Base-by-base conservation (phyloP, 2,113 vertebrate genomes). In the Alosa alosa region DNA sequence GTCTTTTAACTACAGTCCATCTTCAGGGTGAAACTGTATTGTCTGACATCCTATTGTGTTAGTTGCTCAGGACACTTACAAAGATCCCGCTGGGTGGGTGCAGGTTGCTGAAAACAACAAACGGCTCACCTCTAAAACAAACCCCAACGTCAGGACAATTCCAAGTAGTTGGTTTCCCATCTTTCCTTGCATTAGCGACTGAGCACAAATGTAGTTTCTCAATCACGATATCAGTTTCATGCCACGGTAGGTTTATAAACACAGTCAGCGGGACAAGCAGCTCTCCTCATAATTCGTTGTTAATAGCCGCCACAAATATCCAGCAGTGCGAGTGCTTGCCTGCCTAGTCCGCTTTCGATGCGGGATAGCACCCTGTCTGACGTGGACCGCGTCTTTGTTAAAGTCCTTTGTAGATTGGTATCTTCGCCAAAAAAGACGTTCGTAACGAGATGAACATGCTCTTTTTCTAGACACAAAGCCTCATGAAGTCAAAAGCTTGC, bases 101-200 rank as follows among this genome's bases (percentile, higher is more conserved):
- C 46, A 75, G 18, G 25, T 57, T 47, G 15, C 57, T 20, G 18
- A 47, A 72, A 39, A 25, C 75, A 31, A 44, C 22, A 41, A 60
- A 31, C 44, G 57, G 60, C 94, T 95, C 91, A 95, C 94, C 94
- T 94, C 93, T 3, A 91, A 25, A 22, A 95, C 55, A 0, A 93
- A 84, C 88, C 92, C 92, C 18, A 92, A 83, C 41, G 88, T 88
- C 89, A 94, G 89, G 44, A 90, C 89, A 36, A 88, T 9, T n/a
- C 45, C 84, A 84, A 86, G 84, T 90, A 88, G 52, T 7, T 88
- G 87, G 18, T 87, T 89, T 91, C 89, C 90, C 94, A 94, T 94
- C 0, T 86, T 91, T 89, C 87, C 83, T 78, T 64, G 55, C 83
- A 46, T 83, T 82, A 68, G 68, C 84, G 86, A 86, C 57, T 15